Evolutionary conservation across 1,140 invertebrate genomes (phyloP).

Genomic region (Musca domestica): DNA sequence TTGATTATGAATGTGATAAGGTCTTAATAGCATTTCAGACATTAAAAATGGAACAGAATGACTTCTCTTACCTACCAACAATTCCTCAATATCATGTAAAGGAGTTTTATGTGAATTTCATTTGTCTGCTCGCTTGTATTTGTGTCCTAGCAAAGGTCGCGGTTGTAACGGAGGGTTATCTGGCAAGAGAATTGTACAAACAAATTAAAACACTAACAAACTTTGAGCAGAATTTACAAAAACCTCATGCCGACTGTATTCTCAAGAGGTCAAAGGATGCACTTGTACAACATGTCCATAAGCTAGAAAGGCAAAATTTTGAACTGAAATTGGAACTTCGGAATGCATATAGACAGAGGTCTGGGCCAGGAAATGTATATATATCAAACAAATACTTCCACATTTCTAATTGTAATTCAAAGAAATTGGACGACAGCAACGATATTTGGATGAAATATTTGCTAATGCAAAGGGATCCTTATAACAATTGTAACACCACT

Average conservation of each 20-base stretch:
- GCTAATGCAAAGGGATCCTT: background rate
- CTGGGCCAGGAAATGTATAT: background rate
- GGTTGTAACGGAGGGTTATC: background rate
- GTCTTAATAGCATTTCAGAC: background rate
- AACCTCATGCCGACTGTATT: background rate
- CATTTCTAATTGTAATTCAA: background rate
- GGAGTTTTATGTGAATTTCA: background rate
- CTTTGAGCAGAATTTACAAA: background rate
- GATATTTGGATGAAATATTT: constrained; percentile 1
- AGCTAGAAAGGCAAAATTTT: background rate
- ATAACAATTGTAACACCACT: background rate
- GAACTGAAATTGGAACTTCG: background rate
- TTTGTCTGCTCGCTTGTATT: background rate
- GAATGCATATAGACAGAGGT: background rate
- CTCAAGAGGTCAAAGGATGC: background rate
- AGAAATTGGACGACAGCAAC: background rate
- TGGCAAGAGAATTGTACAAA: background rate
- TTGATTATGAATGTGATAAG: background rate
- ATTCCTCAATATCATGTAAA: background rate
- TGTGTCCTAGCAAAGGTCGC: background rate
- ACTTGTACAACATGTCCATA: background rate
- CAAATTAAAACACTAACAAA: background rate
- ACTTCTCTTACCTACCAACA: too few species aligned
- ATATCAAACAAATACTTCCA: background rate
- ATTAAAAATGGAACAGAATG: background rate